Evolutionary conservation across 2,888 invertebrate species (phyloP).

Genomic region (Nomada lathburiana): DNA sequence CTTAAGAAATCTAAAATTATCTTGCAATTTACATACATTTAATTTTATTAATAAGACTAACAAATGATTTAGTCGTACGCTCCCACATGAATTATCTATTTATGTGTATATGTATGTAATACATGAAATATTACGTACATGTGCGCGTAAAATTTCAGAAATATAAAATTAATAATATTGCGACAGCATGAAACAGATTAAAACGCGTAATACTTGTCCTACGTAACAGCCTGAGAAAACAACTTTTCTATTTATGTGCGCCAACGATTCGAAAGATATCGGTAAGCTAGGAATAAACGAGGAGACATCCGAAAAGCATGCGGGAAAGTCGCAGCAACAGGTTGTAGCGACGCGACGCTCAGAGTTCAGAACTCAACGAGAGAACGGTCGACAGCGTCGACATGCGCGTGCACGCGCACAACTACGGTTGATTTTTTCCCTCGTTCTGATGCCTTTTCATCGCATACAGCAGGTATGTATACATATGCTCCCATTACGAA

Average conservation of each 20-base stretch:
- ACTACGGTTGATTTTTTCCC: constrained; percentile 12
- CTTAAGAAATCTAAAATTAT: constrained; percentile 39
- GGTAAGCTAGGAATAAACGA: constrained; percentile 8
- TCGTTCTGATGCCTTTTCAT: constrained; percentile 19
- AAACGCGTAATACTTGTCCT: background rate
- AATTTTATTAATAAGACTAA: background rate
- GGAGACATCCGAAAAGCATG: constrained; percentile 32
- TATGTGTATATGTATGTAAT: background rate
- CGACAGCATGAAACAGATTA: no score
- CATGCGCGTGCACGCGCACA: constrained; percentile 60
- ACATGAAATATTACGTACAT: background rate
- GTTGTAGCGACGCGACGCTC: constrained; percentile 67
- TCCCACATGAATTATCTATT: background rate
- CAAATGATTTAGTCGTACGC: background rate
- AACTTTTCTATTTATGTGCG: background rate
- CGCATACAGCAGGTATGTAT: background rate
- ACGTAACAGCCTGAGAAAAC: background rate
- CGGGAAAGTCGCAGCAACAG: constrained; percentile 64
- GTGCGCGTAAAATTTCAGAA: background rate
- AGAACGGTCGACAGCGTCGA: constrained; percentile 71
- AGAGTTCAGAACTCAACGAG: constrained; percentile 46
- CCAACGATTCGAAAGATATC: background rate
- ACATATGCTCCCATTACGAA: constrained; percentile 12
- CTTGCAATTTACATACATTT: constrained; percentile 33
- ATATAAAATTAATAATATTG: background rate